Conservation (phyloP, 2,888 invertebrate species). For the Fissipunctia ypsillon region DNA sequence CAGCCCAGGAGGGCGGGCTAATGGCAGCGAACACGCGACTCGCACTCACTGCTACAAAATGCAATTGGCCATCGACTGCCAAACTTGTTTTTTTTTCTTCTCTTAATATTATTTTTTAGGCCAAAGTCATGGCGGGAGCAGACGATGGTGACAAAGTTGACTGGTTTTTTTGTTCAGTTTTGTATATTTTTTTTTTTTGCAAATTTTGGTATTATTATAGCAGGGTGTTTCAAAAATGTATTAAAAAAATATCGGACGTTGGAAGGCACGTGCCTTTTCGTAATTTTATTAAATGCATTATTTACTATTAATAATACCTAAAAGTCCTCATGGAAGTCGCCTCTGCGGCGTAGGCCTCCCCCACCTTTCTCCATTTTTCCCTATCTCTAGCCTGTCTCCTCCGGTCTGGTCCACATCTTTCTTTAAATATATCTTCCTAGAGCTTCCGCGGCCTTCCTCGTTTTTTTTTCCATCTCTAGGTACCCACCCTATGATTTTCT, state of each 20-base stretch:
- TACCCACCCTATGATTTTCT: neutral
- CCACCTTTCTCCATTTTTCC: neutral
- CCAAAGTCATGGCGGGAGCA: conserved; percentile 15
- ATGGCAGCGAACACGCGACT: conserved; percentile 85
- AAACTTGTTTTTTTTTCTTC: conserved; percentile 71
- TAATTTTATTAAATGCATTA: neutral
- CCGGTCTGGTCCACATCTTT: neutral
- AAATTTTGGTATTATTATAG: neutral
- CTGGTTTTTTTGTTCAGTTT: neutral
- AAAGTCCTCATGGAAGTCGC: neutral
- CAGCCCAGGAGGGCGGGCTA: conserved; percentile 86
- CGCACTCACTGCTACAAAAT: conserved; percentile 81
- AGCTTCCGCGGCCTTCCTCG: neutral
- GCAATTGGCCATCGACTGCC: conserved; percentile 85
- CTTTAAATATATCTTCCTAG: neutral
- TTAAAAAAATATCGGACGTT: neutral
- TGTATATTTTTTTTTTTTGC: neutral
- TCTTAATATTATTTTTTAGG: conserved; percentile 69
- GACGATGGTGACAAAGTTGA: conserved; percentile 27
- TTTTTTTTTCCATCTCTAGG: neutral
- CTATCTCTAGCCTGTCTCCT: no score
- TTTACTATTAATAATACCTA: neutral
- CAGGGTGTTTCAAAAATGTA: neutral
- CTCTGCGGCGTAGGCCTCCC: neutral
- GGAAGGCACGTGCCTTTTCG: neutral